Conservation (phyloP, 2,888 invertebrate species). For the Troides helena region DNA sequence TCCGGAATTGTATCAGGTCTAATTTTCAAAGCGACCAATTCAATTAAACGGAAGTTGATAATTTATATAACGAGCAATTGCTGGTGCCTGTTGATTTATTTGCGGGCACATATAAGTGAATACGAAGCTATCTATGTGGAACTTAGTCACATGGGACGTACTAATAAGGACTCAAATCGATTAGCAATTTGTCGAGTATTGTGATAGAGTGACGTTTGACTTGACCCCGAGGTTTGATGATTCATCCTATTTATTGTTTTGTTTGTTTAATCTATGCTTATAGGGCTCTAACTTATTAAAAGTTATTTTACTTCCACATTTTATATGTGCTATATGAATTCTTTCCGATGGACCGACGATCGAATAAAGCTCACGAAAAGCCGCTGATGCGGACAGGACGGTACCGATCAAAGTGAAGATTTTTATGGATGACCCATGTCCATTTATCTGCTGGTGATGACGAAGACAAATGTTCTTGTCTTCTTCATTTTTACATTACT, state of each 20-base stretch:
- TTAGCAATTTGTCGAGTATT: constrained; percentile 38
- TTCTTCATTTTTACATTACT: too few species aligned
- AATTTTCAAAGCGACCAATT: constrained; percentile 18
- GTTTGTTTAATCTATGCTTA: constrained; percentile 36
- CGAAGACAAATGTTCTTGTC: too few species aligned
- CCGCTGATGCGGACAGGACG: too few species aligned
- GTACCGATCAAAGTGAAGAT: too few species aligned
- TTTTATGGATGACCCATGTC: too few species aligned
- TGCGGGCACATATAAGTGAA: constrained; percentile 29
- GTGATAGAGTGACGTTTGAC: constrained; percentile 49
- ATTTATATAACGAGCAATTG: constrained; percentile 25
- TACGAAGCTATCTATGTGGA: constrained; percentile 33
- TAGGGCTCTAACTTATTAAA: too few species aligned
- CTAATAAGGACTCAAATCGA: constrained; percentile 44
- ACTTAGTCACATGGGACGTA: constrained; percentile 44
- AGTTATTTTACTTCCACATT: too few species aligned
- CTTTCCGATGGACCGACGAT: too few species aligned
- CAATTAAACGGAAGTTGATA: constrained; percentile 23
- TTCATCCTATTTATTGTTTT: constrained; percentile 42
- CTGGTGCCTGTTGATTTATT: constrained; percentile 20
- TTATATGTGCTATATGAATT: too few species aligned
- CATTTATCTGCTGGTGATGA: too few species aligned
- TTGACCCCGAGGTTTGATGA: constrained; percentile 48
- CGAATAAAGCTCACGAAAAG: too few species aligned
- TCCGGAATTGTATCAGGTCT: constrained; percentile 19